Evolutionary conservation across 2,888 invertebrate genomes (phyloP), one percentile per base, ranked within the genome.

Genomic region (Sinohyriopsis cumingii): DNA sequence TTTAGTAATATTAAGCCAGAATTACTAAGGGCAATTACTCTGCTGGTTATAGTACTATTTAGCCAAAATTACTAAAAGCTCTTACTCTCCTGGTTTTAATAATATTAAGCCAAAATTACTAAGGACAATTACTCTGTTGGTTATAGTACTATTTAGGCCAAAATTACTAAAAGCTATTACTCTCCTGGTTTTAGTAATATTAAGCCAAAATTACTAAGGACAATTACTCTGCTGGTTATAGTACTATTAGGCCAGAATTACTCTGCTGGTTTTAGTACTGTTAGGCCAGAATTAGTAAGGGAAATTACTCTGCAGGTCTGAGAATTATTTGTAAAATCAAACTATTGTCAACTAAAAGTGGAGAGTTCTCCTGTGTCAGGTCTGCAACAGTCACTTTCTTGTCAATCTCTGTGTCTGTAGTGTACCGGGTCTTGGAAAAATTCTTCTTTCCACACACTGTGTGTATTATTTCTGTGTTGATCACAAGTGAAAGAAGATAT

Each of bases 401-500:
- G 68, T 91, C 90, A 79, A 90, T 85, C 78, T 91, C 90, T 61
- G 91, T 84, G 72, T 90, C 90, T 5, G 86, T 85, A 33, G 86
- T 87, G 80, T 90, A 90, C 25, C 90, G 84, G 55, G 90, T 89
- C 76, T 91, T 91, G 15, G 90, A 89, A 82, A 91, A 91, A 68
- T 88, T 88, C 72, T 90, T 90, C 80, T 87, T 87, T 5, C 90
- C 90, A 60, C 83, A 82, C 25, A 89, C 86, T 20, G 89, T 85
- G 64, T 87, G 83, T 20, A 90, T 68, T n/a, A 91, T 84, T 76
- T 89, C 86, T 63, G 86, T 84, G 25, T 88, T 86, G 56, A 89
- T 88, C 6, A 90, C 90, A 45, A 91, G 79, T 20, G 88, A 87
- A 59, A 89, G 81, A 62, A 86, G 77, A 74, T 86, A 89, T 73